Conservation (phyloP, 2,113 vertebrate genomes). For the Brienomyrus longianalis region DNA sequence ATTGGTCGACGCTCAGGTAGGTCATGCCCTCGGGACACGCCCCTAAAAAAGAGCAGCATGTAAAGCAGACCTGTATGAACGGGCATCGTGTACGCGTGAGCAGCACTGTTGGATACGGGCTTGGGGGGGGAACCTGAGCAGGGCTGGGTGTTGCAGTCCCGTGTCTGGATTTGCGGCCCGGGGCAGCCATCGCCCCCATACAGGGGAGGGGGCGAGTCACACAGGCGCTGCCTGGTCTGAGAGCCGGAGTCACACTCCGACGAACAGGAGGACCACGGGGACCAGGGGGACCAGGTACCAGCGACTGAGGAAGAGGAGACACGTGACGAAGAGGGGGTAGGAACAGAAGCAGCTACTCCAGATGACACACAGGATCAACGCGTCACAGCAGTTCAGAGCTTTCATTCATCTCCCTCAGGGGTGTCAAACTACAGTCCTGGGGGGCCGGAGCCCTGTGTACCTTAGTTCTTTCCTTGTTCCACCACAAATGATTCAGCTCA, state of each 20-base stretch:
- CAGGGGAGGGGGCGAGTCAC: conserved; percentile 49
- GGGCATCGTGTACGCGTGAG: not conserved
- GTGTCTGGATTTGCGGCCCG: conserved; percentile 73
- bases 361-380: not conserved
- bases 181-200: conserved; percentile 53
- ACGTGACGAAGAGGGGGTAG: not conserved
- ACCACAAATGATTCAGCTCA: no score
- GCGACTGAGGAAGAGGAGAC: conserved; percentile 45
- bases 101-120: not conserved
- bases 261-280: conserved; percentile 68
- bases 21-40: conserved; percentile 66
- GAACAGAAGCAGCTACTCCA: not conserved
- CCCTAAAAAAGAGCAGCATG: conserved; percentile 42
- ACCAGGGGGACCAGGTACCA: conserved; percentile 69
- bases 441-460: no score
- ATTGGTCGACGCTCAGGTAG: conserved; percentile 59
- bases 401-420: not conserved
- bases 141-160: conserved; percentile 72
- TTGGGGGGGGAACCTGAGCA: conserved; percentile 58
- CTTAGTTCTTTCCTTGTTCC: no score
- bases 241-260: conserved; percentile 68
- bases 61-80: not conserved
- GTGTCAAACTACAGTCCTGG: no score
- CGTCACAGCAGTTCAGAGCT: not conserved
- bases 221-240: conserved; percentile 68